Evolutionary conservation across 2,797 vertebrate genomes (phyloP), one percentile per base, ranked within the genome.

Genomic region (Heliangelus exortis): DNA sequence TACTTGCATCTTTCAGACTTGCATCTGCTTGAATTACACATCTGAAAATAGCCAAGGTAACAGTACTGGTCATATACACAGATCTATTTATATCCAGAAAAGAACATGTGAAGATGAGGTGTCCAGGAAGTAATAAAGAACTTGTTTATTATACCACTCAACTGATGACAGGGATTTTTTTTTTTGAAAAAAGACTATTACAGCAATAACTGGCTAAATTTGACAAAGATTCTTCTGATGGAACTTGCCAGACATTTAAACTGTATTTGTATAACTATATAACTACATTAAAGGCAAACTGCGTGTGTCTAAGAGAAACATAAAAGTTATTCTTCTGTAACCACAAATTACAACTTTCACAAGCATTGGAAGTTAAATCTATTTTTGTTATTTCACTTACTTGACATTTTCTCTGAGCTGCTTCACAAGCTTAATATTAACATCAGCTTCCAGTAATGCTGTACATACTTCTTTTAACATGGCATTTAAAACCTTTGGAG

Each of bases 381-480:
- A 67, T 65, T 74, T 92, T 71, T 10, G 75, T 85, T 85, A 69
- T 78, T 95, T 87, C 73, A 98, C 99, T 98, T 97, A 99, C 99
- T 99, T 99, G 97, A 99, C 99, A 96, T 99, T 99, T 98, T 99
- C 99, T 98, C 99, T 97, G 84, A 99, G 98, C 95, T 99, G 99
- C 94, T 99, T 99, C 93, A 99, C 99, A 96, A 99, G 97, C 94
- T 99, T 99, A 97, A 99, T 99, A 97, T 99, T 99, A 81, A 99
- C 99, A 92, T 99, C 99, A 34, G 99, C 99, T 98, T 99, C 99
- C 88, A 99, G 97, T 91, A 99, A 97, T 90, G 99, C 99, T 3
- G 99, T 99, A 90, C 99, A 99, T 84, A 99, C 99, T 98, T 99
- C 99, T 97, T 99, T 99, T 88, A 99, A 87, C 99, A 99, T 99